A percentile compares a stretch with the other conserved stretches of the same genome.
These are phyloP conservation scores for Keiferia lycopersicella DNA, from an alignment of 2,888 invertebrate species.

Conservation along the genomic window DNA sequence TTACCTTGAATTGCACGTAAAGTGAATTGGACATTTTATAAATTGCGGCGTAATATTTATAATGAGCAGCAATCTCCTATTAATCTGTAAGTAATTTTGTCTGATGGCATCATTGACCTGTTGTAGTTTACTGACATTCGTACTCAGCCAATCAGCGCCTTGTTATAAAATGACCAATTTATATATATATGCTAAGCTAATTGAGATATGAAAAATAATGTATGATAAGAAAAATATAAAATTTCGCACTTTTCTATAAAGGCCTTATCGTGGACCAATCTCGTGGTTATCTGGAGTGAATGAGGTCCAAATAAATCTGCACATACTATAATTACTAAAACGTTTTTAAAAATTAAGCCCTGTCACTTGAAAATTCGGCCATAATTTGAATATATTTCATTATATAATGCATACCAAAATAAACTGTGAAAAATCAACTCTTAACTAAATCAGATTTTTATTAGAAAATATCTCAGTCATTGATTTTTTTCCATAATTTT, in stretches of 20 bases:
- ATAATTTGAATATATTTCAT: too few species aligned
- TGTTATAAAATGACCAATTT: slow-evolving; percentile 14
- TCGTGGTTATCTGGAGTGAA: slow-evolving; percentile 45
- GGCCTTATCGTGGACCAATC: slow-evolving; percentile 77
- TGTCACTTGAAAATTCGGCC: too few species aligned
- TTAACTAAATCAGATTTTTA: neutral
- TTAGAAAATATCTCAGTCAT: neutral
- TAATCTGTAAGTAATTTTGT: neutral
- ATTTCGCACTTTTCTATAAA: slow-evolving; percentile 29
- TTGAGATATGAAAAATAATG: neutral
- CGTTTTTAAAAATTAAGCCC: slow-evolving; percentile 32
- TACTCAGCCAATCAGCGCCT: neutral
- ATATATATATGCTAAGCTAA: neutral
- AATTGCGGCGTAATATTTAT: neutral
- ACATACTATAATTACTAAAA: slow-evolving; percentile 48
- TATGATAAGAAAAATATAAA: neutral
- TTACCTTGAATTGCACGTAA: slow-evolving; percentile 2
- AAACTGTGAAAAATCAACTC: neutral
- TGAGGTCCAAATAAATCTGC: slow-evolving; percentile 50
- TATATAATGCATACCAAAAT: too few species aligned
- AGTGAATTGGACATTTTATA: slow-evolving; percentile 18
- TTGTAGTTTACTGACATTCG: neutral
- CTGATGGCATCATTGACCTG: neutral
- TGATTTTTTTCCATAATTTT: neutral
- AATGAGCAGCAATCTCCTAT: slow-evolving; percentile 10